These are phyloP conservation scores for Nebria brevicollis DNA, from an alignment of 2,888 invertebrate genomes.

Conservation along the genomic window DNA sequence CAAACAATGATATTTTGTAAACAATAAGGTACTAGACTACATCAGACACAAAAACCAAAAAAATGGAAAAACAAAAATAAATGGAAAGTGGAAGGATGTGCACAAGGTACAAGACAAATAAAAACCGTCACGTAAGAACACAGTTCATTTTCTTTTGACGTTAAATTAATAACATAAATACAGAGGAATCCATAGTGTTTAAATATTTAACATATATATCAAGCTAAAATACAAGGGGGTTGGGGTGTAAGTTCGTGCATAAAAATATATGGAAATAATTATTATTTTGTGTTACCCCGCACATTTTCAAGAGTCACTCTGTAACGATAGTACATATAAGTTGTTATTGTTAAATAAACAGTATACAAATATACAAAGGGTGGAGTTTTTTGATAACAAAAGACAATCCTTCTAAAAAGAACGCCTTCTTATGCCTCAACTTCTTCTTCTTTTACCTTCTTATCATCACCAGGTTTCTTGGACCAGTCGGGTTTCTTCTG, in stretches of 20 bases:
- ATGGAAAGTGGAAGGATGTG: background rate
- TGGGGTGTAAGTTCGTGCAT: constrained; percentile 9
- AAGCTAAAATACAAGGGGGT: constrained; percentile 14
- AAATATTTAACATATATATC: constrained; percentile 10
- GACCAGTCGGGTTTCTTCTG: constrained; percentile 97
- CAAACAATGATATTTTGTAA: background rate
- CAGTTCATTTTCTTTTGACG: constrained; percentile 20
- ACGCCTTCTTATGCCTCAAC: constrained; percentile 78
- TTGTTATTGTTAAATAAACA: constrained; percentile 23
- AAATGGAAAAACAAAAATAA: background rate
- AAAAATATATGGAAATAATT: constrained; percentile 42
- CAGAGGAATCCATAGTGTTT: constrained; percentile 8
- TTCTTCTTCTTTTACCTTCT: constrained; percentile 89
- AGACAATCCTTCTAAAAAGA: constrained; percentile 18
- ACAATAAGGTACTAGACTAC: background rate
- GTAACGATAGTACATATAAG: constrained; percentile 9
- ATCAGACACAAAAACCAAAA: background rate
- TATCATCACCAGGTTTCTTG: constrained; percentile 87
- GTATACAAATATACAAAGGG: constrained; percentile 45
- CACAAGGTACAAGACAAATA: constrained; percentile 5
- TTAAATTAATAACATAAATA: constrained; percentile 17
- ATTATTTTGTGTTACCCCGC: constrained; percentile 31
- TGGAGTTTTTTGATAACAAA: constrained; percentile 14
- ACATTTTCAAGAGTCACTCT: constrained; percentile 20
- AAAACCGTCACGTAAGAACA: constrained; percentile 1